Conservation (phyloP, 35 echinoderm and acorn worm genomes). For the Lytechinus variegatus region DNA sequence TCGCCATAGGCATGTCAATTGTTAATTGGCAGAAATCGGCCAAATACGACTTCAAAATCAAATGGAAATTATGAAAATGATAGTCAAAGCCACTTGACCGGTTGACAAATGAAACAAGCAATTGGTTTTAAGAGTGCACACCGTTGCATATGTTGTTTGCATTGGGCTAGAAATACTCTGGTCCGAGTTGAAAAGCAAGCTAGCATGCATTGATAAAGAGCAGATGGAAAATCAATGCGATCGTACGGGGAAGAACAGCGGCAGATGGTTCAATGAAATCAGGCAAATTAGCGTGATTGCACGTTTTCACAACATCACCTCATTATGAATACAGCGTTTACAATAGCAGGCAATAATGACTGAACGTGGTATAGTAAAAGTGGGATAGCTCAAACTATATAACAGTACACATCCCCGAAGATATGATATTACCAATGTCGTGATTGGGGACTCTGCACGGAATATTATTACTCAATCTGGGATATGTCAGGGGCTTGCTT, state of each 20-base stretch:
- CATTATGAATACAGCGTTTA: conserved; percentile 4
- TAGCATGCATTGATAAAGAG: not conserved
- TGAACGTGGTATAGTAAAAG: not conserved
- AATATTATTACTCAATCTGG: too few relatives aligned
- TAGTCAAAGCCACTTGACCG: too few relatives aligned
- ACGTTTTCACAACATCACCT: conserved; percentile 2
- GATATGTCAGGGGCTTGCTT: too few relatives aligned
- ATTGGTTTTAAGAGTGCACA: too few relatives aligned
- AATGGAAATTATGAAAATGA: too few relatives aligned
- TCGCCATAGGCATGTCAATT: too few relatives aligned
- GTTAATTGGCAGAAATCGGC: too few relatives aligned
- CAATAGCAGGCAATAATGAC: not conserved
- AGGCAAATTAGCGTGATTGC: conserved; percentile 1
- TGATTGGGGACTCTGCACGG: too few relatives aligned
- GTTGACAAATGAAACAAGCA: too few relatives aligned
- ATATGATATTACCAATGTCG: not conserved
- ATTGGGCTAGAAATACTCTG: not conserved
- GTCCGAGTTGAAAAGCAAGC: not conserved
- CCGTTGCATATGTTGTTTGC: not conserved
- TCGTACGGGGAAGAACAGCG: not conserved
- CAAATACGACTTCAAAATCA: too few relatives aligned
- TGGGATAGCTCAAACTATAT: not conserved
- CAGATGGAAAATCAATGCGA: not conserved
- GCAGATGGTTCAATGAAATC: conserved; percentile 10
- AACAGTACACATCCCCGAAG: not conserved